These are phyloP conservation scores for Aegithalos caudatus DNA, from an alignment of 2,113 vertebrate species.

Conservation along the genomic window DNA sequence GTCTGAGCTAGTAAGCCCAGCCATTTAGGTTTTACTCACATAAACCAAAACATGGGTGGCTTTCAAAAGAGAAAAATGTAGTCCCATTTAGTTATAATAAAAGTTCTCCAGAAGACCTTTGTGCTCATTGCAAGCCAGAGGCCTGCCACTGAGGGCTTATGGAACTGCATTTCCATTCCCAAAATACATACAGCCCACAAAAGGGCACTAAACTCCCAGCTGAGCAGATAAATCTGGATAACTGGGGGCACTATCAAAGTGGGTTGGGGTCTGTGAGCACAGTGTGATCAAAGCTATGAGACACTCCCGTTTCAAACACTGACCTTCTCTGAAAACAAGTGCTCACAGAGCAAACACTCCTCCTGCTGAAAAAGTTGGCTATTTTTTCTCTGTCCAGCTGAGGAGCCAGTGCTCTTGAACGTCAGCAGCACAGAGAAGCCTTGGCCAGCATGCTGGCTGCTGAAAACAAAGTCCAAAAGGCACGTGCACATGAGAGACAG, in stretches of 20 bases:
- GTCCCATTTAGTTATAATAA: background rate
- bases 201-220: background rate
- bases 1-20: background rate
- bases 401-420: background rate
- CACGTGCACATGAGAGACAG: rapidly evolving
- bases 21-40: background rate
- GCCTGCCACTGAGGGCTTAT: background rate
- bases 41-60: background rate
- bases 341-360: background rate
- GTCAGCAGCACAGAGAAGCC: background rate
- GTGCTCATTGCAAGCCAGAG: background rate
- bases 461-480: background rate
- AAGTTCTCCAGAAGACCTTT: background rate
- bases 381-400: rapidly evolving
- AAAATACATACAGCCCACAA: background rate
- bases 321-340: background rate
- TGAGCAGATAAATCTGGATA: background rate
- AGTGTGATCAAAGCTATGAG: background rate
- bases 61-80: background rate
- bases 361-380: background rate
- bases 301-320: background rate
- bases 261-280: background rate
- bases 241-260: background rate
- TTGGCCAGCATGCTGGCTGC: rapidly evolving
- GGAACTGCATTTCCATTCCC: background rate